Base-by-base conservation (phyloP, 2,797 vertebrate species). In the Dermochelys coriacea region DNA sequence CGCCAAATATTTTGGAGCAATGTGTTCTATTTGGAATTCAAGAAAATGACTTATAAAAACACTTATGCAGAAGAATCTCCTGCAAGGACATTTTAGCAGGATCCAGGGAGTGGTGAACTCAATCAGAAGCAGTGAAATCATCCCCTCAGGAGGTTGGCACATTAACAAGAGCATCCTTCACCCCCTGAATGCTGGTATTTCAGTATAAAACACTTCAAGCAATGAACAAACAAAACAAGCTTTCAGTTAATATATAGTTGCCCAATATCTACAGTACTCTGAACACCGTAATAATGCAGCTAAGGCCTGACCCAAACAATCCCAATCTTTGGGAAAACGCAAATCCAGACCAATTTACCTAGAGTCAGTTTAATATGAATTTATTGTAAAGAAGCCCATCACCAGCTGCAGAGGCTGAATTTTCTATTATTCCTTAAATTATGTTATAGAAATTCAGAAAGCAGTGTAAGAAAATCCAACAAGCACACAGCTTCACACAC, bases 401-500 rank as follows among this genome's bases (percentile, higher is more conserved):
- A 91, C 80, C 92, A 91, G 80, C 52, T 90, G 95, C 80, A 83
- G 83, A 93, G 83, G 37, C 85, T 94, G 50, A 78, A 87, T 86
- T 96, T 95, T 94, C 92, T 95, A 54, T 77, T 96, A 95, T 96
- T 95, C 86, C 81, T 96, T 95, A 94, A 96, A 96, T 94, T 55
- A 95, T 94, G 89, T 71, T 59, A 86, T 85, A 93, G 82, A 88
- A 94, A 96, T 96, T 41, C 50, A 95, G 90, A 94, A 94, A 85
- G 77, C 86, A 96, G 89, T 49, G 57, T 5, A 80, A 93, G 84
- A 93, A 96, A 97, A 95, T 95, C 74, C 93, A 95, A 85, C 86
- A 93, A 88, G 68, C 49, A 93, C 41, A 85, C 88, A 93, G 23
- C 87, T 93, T 95, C 93, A 87, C 91, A 97, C 91, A 93, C 64